A percentile compares a stretch with the other conserved stretches of the same genome.
phyloP scores from a whole-genome alignment of 2,113 vertebrate species.

The Passer domesticus region DNA sequence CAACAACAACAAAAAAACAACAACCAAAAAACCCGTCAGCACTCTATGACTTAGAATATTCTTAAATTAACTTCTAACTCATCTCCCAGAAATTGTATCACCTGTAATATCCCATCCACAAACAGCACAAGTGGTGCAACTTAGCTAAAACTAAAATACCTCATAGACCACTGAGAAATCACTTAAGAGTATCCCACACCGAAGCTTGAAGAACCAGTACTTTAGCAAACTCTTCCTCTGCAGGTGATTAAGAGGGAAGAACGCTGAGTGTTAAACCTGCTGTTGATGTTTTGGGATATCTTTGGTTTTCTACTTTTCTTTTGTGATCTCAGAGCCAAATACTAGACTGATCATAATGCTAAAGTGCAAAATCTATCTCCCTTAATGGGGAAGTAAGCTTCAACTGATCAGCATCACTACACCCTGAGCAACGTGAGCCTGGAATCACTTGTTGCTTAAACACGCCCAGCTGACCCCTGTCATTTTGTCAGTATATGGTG shows the following conservation, averaged over 20 bases:
- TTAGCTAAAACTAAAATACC: background rate
- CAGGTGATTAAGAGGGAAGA: background rate
- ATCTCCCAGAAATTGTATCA: background rate
- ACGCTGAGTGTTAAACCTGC: background rate
- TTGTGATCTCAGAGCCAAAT: background rate
- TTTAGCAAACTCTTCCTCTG: background rate
- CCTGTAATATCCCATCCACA: background rate
- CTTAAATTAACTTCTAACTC: background rate
- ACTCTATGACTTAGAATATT: background rate
- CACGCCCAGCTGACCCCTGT: rapidly evolving
- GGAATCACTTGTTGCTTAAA: background rate
- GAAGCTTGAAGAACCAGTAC: background rate
- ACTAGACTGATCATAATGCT: background rate
- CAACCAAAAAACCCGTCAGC: background rate
- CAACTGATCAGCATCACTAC: background rate
- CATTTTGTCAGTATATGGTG: background rate
- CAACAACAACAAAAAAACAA: too few relatives aligned
- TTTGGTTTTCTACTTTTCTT: background rate
- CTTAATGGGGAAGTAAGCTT: background rate
- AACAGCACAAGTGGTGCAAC: background rate
- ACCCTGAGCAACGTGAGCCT: rapidly evolving
- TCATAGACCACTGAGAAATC: background rate
- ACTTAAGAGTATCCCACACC: background rate
- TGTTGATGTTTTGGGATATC: background rate
- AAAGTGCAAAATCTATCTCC: background rate